Percentiles rank a stretch among this genome's conserved stretches.
phyloP scores from a whole-genome alignment of 2,888 invertebrate species.

The Chalcosyrphus nemorum region DNA sequence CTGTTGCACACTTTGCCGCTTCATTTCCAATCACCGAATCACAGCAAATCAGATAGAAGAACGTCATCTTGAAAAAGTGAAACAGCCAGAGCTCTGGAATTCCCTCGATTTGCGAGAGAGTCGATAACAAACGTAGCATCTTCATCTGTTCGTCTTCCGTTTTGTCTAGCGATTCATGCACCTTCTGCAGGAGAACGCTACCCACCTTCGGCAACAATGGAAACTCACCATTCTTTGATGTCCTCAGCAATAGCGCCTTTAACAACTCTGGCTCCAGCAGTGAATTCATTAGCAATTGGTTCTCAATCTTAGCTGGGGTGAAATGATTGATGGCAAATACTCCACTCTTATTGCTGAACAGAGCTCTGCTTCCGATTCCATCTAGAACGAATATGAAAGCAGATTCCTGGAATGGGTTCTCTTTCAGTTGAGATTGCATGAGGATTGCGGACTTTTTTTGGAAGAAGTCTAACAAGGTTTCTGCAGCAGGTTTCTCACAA shows the following conservation, averaged over 20 bases:
- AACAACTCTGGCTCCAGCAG: conserved; percentile 41
- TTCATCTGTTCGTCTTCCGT: conserved; percentile 63
- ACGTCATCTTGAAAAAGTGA: conserved; percentile 80
- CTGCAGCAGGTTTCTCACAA: conserved; percentile 40
- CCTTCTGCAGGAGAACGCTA: conserved; percentile 39
- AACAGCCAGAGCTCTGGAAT: conserved; percentile 79
- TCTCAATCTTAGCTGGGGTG: conserved; percentile 36
- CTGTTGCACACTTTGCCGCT: conserved; percentile 78
- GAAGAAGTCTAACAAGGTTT: conserved; percentile 1
- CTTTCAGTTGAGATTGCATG: background rate
- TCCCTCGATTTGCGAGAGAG: conserved; percentile 67
- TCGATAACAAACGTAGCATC: conserved; percentile 67
- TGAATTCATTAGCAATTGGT: conserved; percentile 22
- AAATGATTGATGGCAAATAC: conserved; percentile 64
- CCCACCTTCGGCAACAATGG: conserved; percentile 63
- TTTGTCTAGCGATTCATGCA: conserved; percentile 42
- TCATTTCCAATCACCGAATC: conserved; percentile 79
- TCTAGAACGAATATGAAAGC: conserved; percentile 44
- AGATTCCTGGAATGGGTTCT: conserved; percentile 29
- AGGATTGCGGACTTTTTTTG: conserved; percentile 16
- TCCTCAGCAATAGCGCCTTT: conserved; percentile 38
- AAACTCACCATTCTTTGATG: conserved; percentile 20
- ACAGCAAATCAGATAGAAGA: conserved; percentile 78
- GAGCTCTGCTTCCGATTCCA: conserved; percentile 23
- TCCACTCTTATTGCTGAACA: conserved; percentile 36